Base-by-base conservation (phyloP, 1,140 invertebrate genomes). In the Pemphigus obesinymphae region DNA sequence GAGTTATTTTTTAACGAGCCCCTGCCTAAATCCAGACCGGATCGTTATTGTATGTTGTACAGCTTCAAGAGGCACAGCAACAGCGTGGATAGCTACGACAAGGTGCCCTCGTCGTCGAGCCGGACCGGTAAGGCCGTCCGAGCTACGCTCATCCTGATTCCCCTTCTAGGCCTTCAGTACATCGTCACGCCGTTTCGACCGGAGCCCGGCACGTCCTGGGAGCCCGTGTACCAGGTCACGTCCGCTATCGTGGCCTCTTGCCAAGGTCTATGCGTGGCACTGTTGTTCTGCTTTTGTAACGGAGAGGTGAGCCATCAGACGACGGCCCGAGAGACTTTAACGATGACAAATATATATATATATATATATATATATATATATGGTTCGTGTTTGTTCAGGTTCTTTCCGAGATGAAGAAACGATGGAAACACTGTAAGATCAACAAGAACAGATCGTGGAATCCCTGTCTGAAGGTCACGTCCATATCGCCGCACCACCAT, bases 271-370 rank as follows among this genome's bases (percentile, higher is more conserved):
- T 94, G 93, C 85, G 96, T 98, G 17, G 93, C 96, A 13, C 90
- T 95, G 43, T 89, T 98, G 8, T 97, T 97, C 88, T 98, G 96
- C 87, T 98, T 97, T 89, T 96, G 93, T 88, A 98, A 98, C 86
- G 95, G 95, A 83, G 95, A 97, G 91, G 96, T 96, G 88, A 89
- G 87, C 23, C 37, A 6, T 0, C 26, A 34, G 2, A 29, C 37
- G n/a, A 23, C 10, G 63, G n/a, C n/a, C n/a, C n/a, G 50, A 4
- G 20, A 6, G 5, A 53, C 50, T 4, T 23, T 68, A 68, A 40
- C n/a, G 11, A n/a, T 66, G 17, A 34, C 3, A 37, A 66, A 0
- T n/a, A n/a, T n/a, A n/a, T n/a, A n/a, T n/a, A n/a, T n/a, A n/a
- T n/a, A n/a, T n/a, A n/a, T n/a, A n/a, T n/a, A n/a, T n/a, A n/a